These are phyloP conservation scores for Cantharis rustica DNA, from an alignment of 2,888 invertebrate species.

Conservation along the genomic window DNA sequence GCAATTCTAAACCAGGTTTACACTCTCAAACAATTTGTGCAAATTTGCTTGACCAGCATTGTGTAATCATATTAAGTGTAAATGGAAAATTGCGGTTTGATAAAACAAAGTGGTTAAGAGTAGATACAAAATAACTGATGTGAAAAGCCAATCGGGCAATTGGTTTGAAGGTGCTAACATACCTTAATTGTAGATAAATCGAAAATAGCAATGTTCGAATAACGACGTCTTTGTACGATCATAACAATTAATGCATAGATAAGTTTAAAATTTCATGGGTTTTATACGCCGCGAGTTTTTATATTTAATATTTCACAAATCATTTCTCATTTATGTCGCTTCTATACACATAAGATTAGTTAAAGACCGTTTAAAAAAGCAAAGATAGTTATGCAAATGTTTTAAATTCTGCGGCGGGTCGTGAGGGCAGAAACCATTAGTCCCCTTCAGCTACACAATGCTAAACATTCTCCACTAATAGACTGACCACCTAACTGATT, in stretches of 20 bases:
- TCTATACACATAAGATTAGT: neutral
- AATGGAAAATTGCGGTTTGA: neutral
- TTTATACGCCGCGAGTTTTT: neutral
- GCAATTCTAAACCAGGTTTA: neutral
- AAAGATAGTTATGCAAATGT: slow-evolving; percentile 46
- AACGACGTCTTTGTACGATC: neutral
- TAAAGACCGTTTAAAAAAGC: slow-evolving; percentile 19
- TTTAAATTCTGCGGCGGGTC: slow-evolving; percentile 50
- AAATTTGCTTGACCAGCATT: neutral
- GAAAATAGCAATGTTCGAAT: neutral
- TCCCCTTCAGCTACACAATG: slow-evolving; percentile 52
- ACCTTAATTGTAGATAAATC: neutral
- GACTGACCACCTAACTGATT: slow-evolving; percentile 54
- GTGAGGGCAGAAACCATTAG: slow-evolving; percentile 48
- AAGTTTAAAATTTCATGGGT: neutral
- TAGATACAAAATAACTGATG: neutral
- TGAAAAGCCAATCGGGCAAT: neutral
- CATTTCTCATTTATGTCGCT: neutral
- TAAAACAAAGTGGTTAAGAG: neutral
- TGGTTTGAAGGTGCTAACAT: neutral
- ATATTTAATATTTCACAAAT: neutral
- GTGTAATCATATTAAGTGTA: neutral
- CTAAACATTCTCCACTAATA: slow-evolving; percentile 54
- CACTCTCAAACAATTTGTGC: neutral
- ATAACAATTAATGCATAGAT: neutral